Evolutionary conservation across 2,888 invertebrate genomes (phyloP).

Genomic region (Napeogenes sylphis): DNA sequence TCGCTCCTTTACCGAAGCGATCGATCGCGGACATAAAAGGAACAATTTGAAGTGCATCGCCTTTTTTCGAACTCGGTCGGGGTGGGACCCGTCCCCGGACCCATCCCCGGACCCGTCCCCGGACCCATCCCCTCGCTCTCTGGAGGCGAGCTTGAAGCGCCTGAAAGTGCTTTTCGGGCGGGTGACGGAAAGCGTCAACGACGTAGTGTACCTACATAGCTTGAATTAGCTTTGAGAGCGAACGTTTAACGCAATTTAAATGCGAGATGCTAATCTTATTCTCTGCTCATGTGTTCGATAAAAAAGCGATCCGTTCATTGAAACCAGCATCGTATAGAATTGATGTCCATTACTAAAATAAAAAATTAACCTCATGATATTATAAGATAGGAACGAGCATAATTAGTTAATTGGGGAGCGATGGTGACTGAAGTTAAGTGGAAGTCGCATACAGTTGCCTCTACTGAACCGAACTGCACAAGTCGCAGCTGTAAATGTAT

Average conservation of each 20-base stretch:
- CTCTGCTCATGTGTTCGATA: conserved; percentile 15
- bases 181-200: conserved; percentile 62
- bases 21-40: conserved; percentile 76
- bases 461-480: conserved; percentile 4
- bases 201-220: conserved; percentile 38
- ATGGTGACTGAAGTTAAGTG: neutral
- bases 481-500: neutral
- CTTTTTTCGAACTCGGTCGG: conserved; percentile 70
- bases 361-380: neutral
- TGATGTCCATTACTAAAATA: neutral
- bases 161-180: conserved; percentile 67
- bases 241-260: conserved; percentile 36
- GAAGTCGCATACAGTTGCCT: neutral
- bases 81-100: conserved; percentile 34
- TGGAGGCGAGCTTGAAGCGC: conserved; percentile 60
- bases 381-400: neutral
- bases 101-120: conserved; percentile 25
- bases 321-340: neutral
- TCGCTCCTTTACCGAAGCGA: conserved; percentile 73
- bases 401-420: conserved; percentile 2
- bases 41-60: conserved; percentile 75
- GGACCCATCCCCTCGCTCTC: conserved; percentile 35
- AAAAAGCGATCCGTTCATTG: neutral
- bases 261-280: conserved; percentile 33
- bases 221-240: conserved; percentile 52